Evolutionary conservation across 2,888 invertebrate species (phyloP).

Genomic region (Lycophotia porphyrea): DNA sequence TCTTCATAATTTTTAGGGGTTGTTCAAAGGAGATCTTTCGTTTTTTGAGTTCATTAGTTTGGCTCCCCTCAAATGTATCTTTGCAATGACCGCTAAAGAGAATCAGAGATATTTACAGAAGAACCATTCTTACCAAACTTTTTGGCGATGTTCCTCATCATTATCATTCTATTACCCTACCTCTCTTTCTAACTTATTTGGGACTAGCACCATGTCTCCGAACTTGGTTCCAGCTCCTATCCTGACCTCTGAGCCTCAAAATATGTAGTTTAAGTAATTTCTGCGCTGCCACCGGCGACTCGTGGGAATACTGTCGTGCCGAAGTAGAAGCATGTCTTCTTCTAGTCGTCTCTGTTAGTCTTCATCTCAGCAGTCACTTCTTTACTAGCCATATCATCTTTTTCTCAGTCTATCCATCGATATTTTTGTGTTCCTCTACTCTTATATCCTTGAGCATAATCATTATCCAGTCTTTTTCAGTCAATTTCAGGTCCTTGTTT

Average conservation of each 20-base stretch:
- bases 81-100: neutral
- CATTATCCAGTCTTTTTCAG: neutral
- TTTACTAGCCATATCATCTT: too few relatives aligned
- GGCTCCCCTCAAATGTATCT: neutral
- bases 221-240: too few relatives aligned
- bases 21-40: constrained; percentile 21
- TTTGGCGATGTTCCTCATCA: neutral
- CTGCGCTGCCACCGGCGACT: neutral
- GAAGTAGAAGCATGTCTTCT: neutral
- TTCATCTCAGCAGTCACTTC: too few relatives aligned
- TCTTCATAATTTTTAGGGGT: constrained; percentile 53
- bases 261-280: neutral
- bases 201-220: too few relatives aligned
- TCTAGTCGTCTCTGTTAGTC: neutral
- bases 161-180: neutral
- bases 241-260: too few relatives aligned
- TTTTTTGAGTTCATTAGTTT: constrained; percentile 38
- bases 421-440: too few relatives aligned
- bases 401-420: too few relatives aligned
- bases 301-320: neutral
- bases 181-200: too few relatives aligned
- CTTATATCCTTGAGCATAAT: neutral
- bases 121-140: neutral
- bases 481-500: neutral
- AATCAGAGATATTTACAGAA: neutral